Conservation (phyloP, 1,140 invertebrate species). For the Macrosteles quadrilineatus region DNA sequence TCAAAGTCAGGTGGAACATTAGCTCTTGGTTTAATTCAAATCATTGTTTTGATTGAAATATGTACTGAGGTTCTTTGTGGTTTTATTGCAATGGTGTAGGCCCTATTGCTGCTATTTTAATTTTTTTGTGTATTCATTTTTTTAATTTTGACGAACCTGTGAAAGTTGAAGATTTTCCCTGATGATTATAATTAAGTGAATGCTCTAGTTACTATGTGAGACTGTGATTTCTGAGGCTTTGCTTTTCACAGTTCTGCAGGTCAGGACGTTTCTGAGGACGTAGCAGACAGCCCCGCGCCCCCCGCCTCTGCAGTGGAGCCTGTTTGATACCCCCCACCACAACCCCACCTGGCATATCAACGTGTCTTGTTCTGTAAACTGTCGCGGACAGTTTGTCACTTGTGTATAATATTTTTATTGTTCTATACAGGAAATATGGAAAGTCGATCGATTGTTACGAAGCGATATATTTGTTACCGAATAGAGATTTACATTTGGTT, state of each 20-base stretch:
- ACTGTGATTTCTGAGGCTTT: too few relatives aligned
- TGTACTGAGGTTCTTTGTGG: too few relatives aligned
- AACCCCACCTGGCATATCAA: slow-evolving; percentile 4
- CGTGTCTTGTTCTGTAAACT: slow-evolving; percentile 1
- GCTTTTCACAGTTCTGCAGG: slow-evolving; percentile 12
- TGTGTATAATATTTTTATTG: slow-evolving; percentile 2
- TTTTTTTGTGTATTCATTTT: too few relatives aligned
- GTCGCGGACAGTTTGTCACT: neutral
- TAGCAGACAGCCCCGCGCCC: neutral
- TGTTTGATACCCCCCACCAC: slow-evolving; percentile 17
- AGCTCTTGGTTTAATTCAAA: too few relatives aligned
- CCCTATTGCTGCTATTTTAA: too few relatives aligned
- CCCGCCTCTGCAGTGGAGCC: neutral
- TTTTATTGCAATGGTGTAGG: too few relatives aligned
- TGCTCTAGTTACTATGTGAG: too few relatives aligned
- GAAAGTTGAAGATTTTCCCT: too few relatives aligned
- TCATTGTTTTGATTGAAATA: too few relatives aligned
- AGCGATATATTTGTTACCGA: slow-evolving; percentile 21
- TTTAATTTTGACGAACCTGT: too few relatives aligned
- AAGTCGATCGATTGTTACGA: neutral
- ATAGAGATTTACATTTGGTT: slow-evolving; percentile 19
- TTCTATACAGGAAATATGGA: neutral
- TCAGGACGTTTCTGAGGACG: neutral
- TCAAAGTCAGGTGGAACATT: too few relatives aligned
- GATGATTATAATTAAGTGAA: too few relatives aligned